A percentile compares a stretch with the other conserved stretches of the same genome.
phyloP scores from a whole-genome alignment of 2,797 vertebrate genomes.

The Lycodopsis pacificus region DNA sequence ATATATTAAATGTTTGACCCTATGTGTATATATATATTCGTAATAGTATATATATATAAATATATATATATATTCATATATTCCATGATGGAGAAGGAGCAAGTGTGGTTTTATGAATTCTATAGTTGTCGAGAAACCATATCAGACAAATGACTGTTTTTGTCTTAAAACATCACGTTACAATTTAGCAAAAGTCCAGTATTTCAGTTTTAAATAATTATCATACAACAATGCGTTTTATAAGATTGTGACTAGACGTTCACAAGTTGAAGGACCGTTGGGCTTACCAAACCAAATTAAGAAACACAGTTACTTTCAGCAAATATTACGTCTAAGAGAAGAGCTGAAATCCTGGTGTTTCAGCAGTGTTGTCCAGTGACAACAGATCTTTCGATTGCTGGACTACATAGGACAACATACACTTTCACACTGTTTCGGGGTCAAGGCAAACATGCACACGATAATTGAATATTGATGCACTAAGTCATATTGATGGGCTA shows the following conservation, averaged over 20 bases:
- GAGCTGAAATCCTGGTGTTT: neutral
- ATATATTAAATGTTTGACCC: too few species aligned
- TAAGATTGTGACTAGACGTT: neutral
- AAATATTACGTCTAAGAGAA: neutral
- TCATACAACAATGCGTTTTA: neutral
- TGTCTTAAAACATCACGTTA: neutral
- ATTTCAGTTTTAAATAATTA: conserved; percentile 1
- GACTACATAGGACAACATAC: conserved; percentile 1
- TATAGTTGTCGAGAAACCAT: neutral
- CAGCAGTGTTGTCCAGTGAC: neutral
- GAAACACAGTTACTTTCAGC: too few species aligned
- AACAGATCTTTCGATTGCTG: neutral
- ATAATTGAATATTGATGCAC: conserved; percentile 44
- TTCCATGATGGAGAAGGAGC: neutral
- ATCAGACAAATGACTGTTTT: neutral
- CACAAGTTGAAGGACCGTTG: neutral
- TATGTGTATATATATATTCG: too few species aligned
- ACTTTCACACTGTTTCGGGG: conserved; percentile 1
- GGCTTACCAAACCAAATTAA: neutral
- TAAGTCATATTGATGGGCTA: conserved; percentile 46
- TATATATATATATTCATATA: neutral
- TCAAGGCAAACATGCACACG: conserved; percentile 23
- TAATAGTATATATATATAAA: too few species aligned
- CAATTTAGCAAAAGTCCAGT: neutral
- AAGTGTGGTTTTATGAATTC: neutral